Evolutionary conservation across 2,888 invertebrate species (phyloP).

Genomic region (Scrobipalpa atriplicella): DNA sequence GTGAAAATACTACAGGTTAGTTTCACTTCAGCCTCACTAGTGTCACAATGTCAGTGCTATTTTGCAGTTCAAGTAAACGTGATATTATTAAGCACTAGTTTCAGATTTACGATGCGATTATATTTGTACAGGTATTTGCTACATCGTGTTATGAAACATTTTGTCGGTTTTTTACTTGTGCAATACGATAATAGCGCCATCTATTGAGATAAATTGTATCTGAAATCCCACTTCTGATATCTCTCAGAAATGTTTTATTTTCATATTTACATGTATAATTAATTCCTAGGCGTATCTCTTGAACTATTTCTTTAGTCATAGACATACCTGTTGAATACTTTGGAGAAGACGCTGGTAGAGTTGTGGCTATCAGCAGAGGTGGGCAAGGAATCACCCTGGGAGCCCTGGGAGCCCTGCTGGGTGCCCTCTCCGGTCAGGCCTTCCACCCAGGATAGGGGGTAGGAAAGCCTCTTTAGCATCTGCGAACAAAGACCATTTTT

Average conservation of each 20-base stretch:
- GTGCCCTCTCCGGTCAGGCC: conserved; percentile 90
- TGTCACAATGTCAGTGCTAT: conserved; percentile 13
- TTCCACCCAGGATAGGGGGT: conserved; percentile 96
- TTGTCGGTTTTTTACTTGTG: too few species aligned
- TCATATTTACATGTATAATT: not conserved
- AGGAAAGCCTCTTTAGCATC: conserved; percentile 96
- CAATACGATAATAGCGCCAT: not conserved
- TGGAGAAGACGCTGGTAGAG: conserved; percentile 91
- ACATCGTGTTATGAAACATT: not conserved
- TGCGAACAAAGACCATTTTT: conserved; percentile 51
- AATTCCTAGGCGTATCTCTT: not conserved
- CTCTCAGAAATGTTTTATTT: not conserved
- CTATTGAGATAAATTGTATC: not conserved
- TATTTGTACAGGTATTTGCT: not conserved
- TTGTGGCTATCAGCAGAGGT: conserved; percentile 85
- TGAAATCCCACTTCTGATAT: conserved; percentile 5
- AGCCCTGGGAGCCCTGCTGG: conserved; percentile 72
- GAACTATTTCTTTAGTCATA: not conserved
- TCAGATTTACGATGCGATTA: not conserved
- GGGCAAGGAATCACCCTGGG: conserved; percentile 82
- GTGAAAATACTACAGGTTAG: not conserved
- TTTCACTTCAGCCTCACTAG: conserved; percentile 17
- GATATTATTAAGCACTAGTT: not conserved
- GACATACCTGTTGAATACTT: conserved; percentile 93
- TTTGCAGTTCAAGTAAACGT: not conserved